Percentiles rank a stretch among this genome's conserved stretches.
These are phyloP conservation scores for Akabosia matsudoensis DNA, from an alignment of 1,140 invertebrate species.

Conservation along the genomic window DNA sequence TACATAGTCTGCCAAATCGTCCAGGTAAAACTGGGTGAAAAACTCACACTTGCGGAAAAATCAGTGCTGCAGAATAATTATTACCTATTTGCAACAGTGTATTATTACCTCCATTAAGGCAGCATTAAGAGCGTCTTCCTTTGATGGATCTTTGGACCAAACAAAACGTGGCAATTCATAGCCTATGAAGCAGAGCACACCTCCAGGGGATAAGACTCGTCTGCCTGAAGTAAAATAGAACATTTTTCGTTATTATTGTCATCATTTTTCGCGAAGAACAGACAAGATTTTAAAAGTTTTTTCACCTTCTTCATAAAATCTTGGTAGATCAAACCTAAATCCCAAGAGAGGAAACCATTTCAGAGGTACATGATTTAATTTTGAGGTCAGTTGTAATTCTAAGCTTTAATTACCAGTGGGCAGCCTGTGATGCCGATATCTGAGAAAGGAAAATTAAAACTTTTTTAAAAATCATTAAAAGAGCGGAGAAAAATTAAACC, in stretches of 20 bases:
- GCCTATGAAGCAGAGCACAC: neutral
- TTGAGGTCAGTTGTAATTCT: neutral
- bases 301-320: slow-evolving; percentile 54
- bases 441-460: neutral
- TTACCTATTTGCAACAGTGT: neutral
- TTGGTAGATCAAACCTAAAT: slow-evolving; percentile 51
- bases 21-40: slow-evolving; percentile 23
- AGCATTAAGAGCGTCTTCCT: slow-evolving; percentile 16
- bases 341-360: neutral
- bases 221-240: neutral
- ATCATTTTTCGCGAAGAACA: neutral
- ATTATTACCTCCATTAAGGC: slow-evolving; percentile 31
- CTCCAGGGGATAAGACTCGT: neutral
- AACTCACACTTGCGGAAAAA: too few species aligned
- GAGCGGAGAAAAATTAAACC: too few species aligned
- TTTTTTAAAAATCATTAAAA: neutral
- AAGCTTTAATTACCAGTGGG: slow-evolving; percentile 52
- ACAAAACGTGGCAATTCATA: slow-evolving; percentile 19
- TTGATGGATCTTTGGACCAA: slow-evolving; percentile 6
- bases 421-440: slow-evolving; percentile 52
- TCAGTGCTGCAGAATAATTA: neutral
- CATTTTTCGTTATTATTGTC: neutral
- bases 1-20: neutral
- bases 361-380: neutral
- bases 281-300: neutral